Conservation (phyloP, 2,113 vertebrate genomes). For the Bucco capensis region DNA sequence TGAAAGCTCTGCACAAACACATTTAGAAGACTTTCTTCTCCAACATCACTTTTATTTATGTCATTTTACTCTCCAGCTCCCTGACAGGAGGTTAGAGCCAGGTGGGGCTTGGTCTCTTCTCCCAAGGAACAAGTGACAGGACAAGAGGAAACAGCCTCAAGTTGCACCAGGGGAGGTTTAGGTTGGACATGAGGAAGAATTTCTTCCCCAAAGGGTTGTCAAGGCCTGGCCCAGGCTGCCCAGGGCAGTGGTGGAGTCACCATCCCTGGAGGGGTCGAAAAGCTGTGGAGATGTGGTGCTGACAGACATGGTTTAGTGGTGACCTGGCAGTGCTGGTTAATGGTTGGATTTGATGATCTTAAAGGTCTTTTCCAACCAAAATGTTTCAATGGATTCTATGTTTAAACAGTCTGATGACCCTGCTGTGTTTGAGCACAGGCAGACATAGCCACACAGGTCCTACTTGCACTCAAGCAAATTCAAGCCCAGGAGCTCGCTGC, state of each 20-base stretch:
- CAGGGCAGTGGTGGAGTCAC: too few relatives aligned
- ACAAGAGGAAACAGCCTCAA: too few relatives aligned
- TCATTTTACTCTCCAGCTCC: too few relatives aligned
- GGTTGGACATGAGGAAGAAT: too few relatives aligned
- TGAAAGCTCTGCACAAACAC: not conserved
- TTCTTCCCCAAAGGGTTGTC: too few relatives aligned
- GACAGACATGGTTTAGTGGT: not conserved
- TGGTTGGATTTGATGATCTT: not conserved
- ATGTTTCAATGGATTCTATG: not conserved
- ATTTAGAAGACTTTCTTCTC: too few relatives aligned
- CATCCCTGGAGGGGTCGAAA: not conserved
- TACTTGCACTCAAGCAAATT: not conserved
- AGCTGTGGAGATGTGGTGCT: not conserved
- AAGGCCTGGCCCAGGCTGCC: too few relatives aligned
- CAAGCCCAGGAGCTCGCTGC: not conserved
- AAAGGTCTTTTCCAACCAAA: not conserved
- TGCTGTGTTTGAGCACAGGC: not conserved
- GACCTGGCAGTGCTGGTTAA: not conserved
- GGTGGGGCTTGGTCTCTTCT: too few relatives aligned
- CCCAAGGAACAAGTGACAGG: too few relatives aligned
- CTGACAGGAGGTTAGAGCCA: too few relatives aligned
- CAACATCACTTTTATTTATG: too few relatives aligned
- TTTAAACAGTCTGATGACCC: fast-evolving
- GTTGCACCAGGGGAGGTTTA: too few relatives aligned
- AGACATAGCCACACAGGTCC: not conserved